phyloP scores from a whole-genome alignment of 1,140 invertebrate species.

The Drosophila biarmipes region DNA sequence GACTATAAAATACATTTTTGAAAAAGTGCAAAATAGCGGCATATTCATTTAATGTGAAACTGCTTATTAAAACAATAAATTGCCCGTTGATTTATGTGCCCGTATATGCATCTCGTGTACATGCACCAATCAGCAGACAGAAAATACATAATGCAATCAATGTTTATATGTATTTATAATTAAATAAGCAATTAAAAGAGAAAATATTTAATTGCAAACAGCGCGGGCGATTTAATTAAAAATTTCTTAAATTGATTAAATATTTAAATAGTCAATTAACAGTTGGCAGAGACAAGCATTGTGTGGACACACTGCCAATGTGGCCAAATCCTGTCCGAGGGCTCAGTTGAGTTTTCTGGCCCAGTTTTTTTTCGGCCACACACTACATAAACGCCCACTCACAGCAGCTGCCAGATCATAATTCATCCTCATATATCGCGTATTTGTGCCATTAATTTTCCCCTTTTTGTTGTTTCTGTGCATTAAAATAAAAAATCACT shows the following conservation, averaged over 20 bases:
- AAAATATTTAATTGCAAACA: constrained; percentile 47
- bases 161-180: constrained; percentile 42
- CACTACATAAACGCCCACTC: constrained; percentile 39
- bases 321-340: constrained; percentile 10
- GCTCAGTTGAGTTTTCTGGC: constrained; percentile 26
- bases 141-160: constrained; percentile 33
- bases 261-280: constrained; percentile 64
- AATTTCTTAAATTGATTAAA: constrained; percentile 47
- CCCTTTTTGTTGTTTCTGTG: constrained; percentile 38
- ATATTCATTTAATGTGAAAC: constrained; percentile 42
- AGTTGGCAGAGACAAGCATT: constrained; percentile 16
- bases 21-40: constrained; percentile 22
- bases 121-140: neutral
- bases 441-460: constrained; percentile 42
- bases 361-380: constrained; percentile 17
- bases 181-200: constrained; percentile 47
- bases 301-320: constrained; percentile 1
- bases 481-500: constrained; percentile 76
- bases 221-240: constrained; percentile 53
- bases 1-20: constrained; percentile 13
- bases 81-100: constrained; percentile 29
- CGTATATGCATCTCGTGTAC: neutral
- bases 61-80: constrained; percentile 50
- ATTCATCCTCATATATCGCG: constrained; percentile 57
- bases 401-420: constrained; percentile 64